Evolutionary conservation across 2,113 vertebrate species (phyloP).

Genomic region (Murina feae): DNA sequence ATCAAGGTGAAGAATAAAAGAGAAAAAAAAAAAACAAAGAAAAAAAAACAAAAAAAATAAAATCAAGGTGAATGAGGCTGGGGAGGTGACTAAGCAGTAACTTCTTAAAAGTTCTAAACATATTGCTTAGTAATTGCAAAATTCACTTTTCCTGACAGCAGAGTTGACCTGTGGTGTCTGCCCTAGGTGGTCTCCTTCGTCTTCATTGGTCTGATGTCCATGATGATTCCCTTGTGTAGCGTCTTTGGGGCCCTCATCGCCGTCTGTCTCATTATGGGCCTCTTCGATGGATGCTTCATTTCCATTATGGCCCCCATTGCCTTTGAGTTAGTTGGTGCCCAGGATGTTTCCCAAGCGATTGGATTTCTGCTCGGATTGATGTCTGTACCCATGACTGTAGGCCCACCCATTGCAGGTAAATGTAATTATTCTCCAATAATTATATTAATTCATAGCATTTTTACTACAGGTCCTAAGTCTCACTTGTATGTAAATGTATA

Average conservation of each 20-base stretch:
- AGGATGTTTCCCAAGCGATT: conserved; percentile 95
- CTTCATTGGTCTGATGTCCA: conserved; percentile 96
- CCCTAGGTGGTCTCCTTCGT: conserved; percentile 91
- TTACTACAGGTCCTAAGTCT: background rate
- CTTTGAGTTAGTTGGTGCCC: conserved; percentile 92
- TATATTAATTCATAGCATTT: background rate
- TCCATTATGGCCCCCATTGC: conserved; percentile 98
- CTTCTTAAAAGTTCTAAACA: background rate
- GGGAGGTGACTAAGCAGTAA: background rate
- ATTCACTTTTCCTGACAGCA: background rate
- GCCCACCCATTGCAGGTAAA: conserved; percentile 95
- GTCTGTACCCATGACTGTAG: conserved; percentile 96
- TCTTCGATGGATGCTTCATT: conserved; percentile 98
- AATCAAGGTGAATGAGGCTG: background rate
- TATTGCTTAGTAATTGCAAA: background rate
- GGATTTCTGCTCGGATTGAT: conserved; percentile 96
- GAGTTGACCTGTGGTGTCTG: background rate
- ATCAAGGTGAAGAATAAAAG: background rate
- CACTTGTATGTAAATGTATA: background rate
- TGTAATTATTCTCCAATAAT: background rate
- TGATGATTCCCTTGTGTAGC: conserved; percentile 94
- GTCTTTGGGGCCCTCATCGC: conserved; percentile 90
- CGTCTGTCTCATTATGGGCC: conserved; percentile 96
- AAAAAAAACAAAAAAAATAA: too few relatives aligned
- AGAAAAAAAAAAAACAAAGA: too few relatives aligned